Conservation (phyloP, 2,113 vertebrate genomes). For the Tenrec ecaudatus region DNA sequence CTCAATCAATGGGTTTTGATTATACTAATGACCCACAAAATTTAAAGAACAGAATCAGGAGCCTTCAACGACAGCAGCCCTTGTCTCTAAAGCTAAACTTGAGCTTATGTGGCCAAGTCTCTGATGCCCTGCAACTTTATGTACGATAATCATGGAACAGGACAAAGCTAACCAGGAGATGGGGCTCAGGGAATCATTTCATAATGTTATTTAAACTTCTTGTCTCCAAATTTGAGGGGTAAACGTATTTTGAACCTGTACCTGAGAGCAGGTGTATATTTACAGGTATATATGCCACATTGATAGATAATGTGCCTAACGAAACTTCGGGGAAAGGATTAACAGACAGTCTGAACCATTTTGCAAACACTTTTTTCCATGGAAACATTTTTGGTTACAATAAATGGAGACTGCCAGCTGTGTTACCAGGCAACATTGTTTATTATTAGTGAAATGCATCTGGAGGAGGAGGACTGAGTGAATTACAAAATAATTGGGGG, state of each 20-base stretch:
- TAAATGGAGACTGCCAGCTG: neutral
- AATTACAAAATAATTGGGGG: neutral
- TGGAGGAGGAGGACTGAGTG: neutral
- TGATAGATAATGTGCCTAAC: neutral
- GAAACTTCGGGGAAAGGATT: constrained; percentile 42
- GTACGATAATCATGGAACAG: neutral
- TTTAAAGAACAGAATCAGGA: neutral
- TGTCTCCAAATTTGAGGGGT: neutral
- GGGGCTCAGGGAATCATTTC: neutral
- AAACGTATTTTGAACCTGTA: neutral
- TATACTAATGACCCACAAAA: neutral
- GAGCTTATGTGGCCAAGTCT: neutral
- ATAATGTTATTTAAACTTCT: neutral
- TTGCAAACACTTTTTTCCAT: neutral
- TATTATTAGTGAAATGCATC: neutral
- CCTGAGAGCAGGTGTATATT: neutral
- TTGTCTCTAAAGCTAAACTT: neutral
- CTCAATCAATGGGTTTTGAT: neutral
- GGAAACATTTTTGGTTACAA: neutral
- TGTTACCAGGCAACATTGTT: neutral
- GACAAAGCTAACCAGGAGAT: neutral
- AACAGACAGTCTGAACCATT: neutral
- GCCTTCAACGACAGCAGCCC: neutral
- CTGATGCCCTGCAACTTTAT: neutral
- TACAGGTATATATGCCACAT: neutral